Conservation (phyloP, 2,888 invertebrate genomes). For the Carabus problematicus region DNA sequence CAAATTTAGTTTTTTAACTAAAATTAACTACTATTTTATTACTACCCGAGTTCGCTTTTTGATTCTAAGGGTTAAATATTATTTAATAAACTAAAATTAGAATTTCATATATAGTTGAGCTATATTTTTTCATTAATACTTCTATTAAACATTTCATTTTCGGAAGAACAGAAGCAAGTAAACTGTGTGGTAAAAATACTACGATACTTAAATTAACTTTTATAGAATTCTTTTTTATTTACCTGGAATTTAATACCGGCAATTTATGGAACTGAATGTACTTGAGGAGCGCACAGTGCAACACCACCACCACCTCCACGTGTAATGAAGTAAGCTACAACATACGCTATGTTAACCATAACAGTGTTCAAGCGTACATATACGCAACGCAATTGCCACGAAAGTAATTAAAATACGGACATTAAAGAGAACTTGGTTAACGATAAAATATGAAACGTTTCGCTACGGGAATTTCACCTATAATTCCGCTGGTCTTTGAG, state of each 20-base stretch:
- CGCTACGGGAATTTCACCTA: slow-evolving; percentile 26
- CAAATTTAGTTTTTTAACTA: too few relatives aligned
- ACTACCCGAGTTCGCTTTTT: too few relatives aligned
- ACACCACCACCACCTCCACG: not conserved
- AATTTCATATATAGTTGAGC: too few relatives aligned
- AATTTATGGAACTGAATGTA: too few relatives aligned
- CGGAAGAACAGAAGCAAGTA: too few relatives aligned
- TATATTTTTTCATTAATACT: too few relatives aligned
- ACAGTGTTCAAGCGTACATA: not conserved
- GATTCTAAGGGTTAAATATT: too few relatives aligned
- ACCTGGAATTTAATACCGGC: slow-evolving; percentile 31
- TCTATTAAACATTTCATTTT: too few relatives aligned
- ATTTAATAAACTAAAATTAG: too few relatives aligned
- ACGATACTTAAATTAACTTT: slow-evolving; percentile 7
- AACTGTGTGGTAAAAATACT: not conserved
- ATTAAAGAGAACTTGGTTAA: slow-evolving; percentile 36
- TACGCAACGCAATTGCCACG: not conserved
- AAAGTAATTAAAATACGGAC: slow-evolving; percentile 35
- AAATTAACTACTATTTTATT: too few relatives aligned
- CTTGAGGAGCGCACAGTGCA: too few relatives aligned
- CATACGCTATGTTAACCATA: not conserved
- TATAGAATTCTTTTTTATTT: slow-evolving; percentile 36
- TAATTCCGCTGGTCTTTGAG: slow-evolving; percentile 21
- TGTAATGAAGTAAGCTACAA: not conserved
- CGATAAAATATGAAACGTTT: slow-evolving; percentile 38